Conservation (phyloP, 2,888 invertebrate species). For the Ennomos erosarius region DNA sequence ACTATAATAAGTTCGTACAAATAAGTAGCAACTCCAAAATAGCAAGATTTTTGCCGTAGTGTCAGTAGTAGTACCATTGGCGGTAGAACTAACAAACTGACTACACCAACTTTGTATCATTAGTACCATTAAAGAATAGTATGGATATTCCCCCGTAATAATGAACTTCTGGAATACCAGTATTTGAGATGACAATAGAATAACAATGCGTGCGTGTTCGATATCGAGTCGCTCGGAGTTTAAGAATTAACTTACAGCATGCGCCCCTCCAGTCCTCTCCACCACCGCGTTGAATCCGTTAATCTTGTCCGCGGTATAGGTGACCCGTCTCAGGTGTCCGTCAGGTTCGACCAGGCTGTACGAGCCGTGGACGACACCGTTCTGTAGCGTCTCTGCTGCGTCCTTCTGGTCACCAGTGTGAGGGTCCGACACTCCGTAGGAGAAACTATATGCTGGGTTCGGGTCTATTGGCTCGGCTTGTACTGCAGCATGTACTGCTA, state of each 20-base stretch:
- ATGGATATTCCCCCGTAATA: no score
- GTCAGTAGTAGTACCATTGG: no score
- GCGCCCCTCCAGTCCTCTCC: constrained; percentile 75
- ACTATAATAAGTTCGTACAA: no score
- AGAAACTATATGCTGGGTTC: constrained; percentile 82
- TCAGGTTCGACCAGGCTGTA: constrained; percentile 83
- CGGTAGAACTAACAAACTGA: no score
- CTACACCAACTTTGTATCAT: no score
- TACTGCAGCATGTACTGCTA: constrained; percentile 64
- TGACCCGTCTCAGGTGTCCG: constrained; percentile 78
- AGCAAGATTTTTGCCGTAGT: no score
- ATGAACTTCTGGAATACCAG: no score
- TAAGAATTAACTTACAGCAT: constrained; percentile 61
- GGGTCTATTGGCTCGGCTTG: constrained; percentile 80
- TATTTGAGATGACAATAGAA: no score
- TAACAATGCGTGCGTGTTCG: no score
- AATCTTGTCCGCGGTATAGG: constrained; percentile 82
- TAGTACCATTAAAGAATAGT: no score
- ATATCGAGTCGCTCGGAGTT: no score
- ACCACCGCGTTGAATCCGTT: constrained; percentile 84
- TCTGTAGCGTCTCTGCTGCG: constrained; percentile 78
- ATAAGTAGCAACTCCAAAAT: no score
- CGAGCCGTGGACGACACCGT: constrained; percentile 82
- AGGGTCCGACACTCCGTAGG: constrained; percentile 81
- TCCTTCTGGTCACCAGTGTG: constrained; percentile 82